phyloP scores from a whole-genome alignment of 2,113 vertebrate species.

The Silurus meridionalis region DNA sequence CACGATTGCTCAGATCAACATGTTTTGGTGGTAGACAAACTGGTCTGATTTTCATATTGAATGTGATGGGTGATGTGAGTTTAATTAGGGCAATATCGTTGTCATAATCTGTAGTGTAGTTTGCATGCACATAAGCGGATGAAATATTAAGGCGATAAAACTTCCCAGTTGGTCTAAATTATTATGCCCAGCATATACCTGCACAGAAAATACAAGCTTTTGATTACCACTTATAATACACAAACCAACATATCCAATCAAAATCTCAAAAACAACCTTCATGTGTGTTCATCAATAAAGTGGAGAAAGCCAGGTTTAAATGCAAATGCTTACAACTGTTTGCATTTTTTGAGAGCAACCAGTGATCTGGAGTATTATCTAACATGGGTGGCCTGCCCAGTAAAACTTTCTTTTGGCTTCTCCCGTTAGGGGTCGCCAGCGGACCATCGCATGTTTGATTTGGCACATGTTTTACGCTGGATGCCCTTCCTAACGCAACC shows the following conservation, averaged over 20 bases:
- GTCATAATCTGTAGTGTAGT: neutral
- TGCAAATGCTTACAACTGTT: neutral
- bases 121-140: conserved; percentile 7
- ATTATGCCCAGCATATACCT: conserved; percentile 60
- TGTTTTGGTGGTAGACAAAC: conserved; percentile 32
- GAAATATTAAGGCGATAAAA: neutral
- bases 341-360: too few relatives aligned
- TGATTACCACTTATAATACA: neutral
- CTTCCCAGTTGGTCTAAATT: neutral
- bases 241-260: neutral
- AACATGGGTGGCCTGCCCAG: too few relatives aligned
- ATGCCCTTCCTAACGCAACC: too few relatives aligned
- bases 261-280: neutral
- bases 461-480: too few relatives aligned
- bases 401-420: too few relatives aligned
- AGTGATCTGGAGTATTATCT: too few relatives aligned
- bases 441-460: too few relatives aligned
- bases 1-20: neutral
- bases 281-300: neutral
- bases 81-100: conserved; percentile 41
- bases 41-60: conserved; percentile 10
- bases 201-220: conserved; percentile 4
- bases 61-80: conserved; percentile 24
- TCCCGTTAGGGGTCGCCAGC: too few relatives aligned
- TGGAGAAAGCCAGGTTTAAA: neutral